phyloP scores from a whole-genome alignment of 2,888 invertebrate species.

The Galerucella pusilla region DNA sequence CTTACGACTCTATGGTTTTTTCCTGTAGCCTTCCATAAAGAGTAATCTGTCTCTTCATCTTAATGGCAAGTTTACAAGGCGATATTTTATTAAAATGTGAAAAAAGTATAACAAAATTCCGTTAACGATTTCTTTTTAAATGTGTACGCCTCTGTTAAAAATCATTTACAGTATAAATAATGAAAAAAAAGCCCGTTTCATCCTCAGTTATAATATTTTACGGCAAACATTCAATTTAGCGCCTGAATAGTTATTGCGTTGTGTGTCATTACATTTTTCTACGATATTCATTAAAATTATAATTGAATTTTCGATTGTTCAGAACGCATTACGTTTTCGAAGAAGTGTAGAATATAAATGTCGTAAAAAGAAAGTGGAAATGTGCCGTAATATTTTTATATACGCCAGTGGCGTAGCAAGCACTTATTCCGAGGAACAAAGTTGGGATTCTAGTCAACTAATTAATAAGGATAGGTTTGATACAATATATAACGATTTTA shows the following conservation, averaged over 20 bases:
- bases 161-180: background rate
- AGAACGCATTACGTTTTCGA: conserved; percentile 9
- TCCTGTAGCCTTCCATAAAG: no score
- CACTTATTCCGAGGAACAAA: background rate
- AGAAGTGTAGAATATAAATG: background rate
- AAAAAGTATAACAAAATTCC: no score
- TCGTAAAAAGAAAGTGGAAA: background rate
- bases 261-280: conserved; percentile 19
- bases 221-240: conserved; percentile 15
- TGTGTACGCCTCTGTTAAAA: background rate
- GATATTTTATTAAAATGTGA: no score
- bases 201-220: conserved; percentile 5
- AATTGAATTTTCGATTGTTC: conserved; percentile 28
- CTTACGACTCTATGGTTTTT: no score
- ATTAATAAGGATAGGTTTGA: no score
- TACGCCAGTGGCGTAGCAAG: background rate
- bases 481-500: no score
- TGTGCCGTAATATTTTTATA: conserved; percentile 4
- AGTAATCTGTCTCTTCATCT: no score
- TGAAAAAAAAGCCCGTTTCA: background rate
- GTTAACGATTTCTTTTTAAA: background rate
- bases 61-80: no score
- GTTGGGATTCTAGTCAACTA: background rate
- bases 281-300: conserved; percentile 11
- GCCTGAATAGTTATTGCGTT: conserved; percentile 9